Base-by-base conservation (phyloP, 2,113 vertebrate species). In the Apistogramma diplotaenia region DNA sequence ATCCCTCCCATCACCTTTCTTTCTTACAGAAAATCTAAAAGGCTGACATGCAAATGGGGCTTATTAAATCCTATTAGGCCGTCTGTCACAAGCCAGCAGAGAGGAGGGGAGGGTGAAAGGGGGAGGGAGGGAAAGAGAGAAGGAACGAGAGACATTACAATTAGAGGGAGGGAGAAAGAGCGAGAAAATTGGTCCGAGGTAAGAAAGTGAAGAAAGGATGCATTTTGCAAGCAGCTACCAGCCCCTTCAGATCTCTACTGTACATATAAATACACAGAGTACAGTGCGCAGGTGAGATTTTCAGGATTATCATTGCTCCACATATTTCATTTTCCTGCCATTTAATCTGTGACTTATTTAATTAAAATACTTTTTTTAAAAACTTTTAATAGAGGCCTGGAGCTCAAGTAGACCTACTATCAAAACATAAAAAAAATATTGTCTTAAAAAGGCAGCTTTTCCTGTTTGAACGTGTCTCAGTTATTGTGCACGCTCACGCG, bases 41-140 rank as follows among this genome's bases (percentile, higher is more conserved):
- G 86, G 90, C 90, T 94, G 92, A 93, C 92, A 94, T 94, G 92
- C 90, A 93, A 94, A 94, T 94, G 91, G 90, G 87, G 85, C 89
- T 91, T 93, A 94, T 94, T 94, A 94, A 94, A 93, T 93, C 88
- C 91, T 92, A 94, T 93, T 94, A 94, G 89, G 84, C 90, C 83
- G 89, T 92, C 92, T 90, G 90, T 93, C 91, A 93, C 59, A 49
- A 92, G 91, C 87, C 85, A 84, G 88, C 76, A 84, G 78, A 81
- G 80, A 74, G 78, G 43, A 62, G 33, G 78, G 40, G 31, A 57
- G 33, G n/a, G 72, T 5, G 31, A 54, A 56, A 29, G 40, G 37
- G 51, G 11, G 72, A 6, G 77, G 25, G 65, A 67, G 78, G 77
- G 76, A 75, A 58, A 79, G 81, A 60, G 72, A 84, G 74, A 37